Evolutionary conservation across 2,113 vertebrate genomes (phyloP), one percentile per base, ranked within the genome.

Genomic region (Psilopogon haemacephalus): DNA sequence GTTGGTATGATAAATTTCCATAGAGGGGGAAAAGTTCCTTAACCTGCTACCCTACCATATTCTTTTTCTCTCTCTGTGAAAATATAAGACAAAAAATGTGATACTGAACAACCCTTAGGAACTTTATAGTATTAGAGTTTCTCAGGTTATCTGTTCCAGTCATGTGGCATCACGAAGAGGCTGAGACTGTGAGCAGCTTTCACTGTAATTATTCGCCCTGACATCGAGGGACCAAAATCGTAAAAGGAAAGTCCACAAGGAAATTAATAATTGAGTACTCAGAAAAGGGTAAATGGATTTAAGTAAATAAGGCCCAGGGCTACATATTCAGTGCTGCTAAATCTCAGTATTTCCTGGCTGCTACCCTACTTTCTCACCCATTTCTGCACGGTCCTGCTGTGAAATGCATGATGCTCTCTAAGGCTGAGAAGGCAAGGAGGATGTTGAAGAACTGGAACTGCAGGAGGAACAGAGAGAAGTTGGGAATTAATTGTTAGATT

Each of bases 181-280:
- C 56, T 74, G 76, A 88, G 58, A 15, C 20, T 86, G 30, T 65
- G 80, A 95, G 50, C 54, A 77, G 65, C 38, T 86, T 91, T 90
- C 69, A 50, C n/a, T 95, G 76, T 78, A 94, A 86, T 91, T 93
- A 91, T 93, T 90, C 73, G 88, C 84, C 35, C 60, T 93, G 80
- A 93, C 76, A 86, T 84, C 13, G 1, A 93, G 88, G 76, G 76
- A 95, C 38, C 42, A 74, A 89, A 93, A 93, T 86, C 73, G 44
- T 91, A 74, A 88, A 83, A 91, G 67, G n/a, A 81, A 93, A 92
- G 83, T 90, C 86, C 86, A 84, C 67, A 68, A 91, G 88, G 83
- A 94, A 88, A 96, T 93, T 94, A 93, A 95, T 90, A 96, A 96
- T 92, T 93, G 68, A 95, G 72, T 58, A 84, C 94, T 94, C 73